Percentiles rank a stretch among this genome's conserved stretches.
These are phyloP conservation scores for Takifugu flavidus DNA, from an alignment of 2,113 vertebrate genomes.

Conservation along the genomic window DNA sequence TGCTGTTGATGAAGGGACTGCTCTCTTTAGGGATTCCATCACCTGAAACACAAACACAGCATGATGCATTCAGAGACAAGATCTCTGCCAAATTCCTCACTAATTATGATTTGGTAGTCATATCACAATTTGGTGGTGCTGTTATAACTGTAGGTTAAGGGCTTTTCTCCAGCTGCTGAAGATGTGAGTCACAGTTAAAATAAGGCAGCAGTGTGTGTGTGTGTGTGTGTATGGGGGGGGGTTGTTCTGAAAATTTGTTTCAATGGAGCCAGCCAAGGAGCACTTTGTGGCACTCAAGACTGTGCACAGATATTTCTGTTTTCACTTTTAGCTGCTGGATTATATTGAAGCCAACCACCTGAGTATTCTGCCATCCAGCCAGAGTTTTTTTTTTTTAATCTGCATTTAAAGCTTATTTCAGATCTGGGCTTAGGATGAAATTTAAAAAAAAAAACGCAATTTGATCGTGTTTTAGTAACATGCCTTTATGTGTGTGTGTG, in stretches of 20 bases:
- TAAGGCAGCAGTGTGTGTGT: not conserved
- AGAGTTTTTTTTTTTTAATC: slow-evolving; percentile 34
- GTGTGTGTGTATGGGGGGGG: too few species aligned
- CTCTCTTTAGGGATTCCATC: slow-evolving; percentile 95
- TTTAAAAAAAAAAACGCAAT: slow-evolving; percentile 38
- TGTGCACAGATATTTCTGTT: not conserved
- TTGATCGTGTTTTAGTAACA: slow-evolving; percentile 27
- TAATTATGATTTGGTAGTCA: too few species aligned
- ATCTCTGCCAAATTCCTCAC: not conserved
- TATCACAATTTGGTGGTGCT: not conserved
- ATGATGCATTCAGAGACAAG: not conserved
- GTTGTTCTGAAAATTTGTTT: not conserved
- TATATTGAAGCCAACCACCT: slow-evolving; percentile 14
- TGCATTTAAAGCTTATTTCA: slow-evolving; percentile 55
- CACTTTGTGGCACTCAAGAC: not conserved
- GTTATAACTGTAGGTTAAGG: not conserved
- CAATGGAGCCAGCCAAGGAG: not conserved
- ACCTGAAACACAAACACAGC: slow-evolving; percentile 65
- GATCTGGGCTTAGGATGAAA: slow-evolving; percentile 53
- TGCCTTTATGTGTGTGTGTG: slow-evolving; percentile 8
- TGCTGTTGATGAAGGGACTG: slow-evolving; percentile 97
- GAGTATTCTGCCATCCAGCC: slow-evolving; percentile 53
- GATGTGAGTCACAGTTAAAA: not conserved
- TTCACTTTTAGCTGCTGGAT: slow-evolving; percentile 5
- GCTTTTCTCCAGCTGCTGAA: not conserved